phyloP scores from a whole-genome alignment of 1,140 invertebrate species.

The Diprion similis region DNA sequence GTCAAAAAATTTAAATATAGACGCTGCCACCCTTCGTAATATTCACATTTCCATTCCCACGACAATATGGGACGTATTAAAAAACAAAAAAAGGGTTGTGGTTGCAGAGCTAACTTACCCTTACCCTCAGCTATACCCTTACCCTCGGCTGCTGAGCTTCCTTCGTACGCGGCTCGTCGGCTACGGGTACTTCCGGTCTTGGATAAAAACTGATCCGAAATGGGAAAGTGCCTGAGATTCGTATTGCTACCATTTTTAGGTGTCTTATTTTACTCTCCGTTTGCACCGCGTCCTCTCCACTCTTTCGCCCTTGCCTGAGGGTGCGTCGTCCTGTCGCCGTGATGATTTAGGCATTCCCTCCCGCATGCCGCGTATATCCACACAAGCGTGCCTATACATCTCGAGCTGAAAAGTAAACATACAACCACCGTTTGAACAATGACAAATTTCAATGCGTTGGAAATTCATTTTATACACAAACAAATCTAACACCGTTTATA shows the following conservation, averaged over 20 bases:
- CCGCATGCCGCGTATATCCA: no score
- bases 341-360: no score
- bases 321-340: no score
- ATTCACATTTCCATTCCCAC: slow-evolving; percentile 46
- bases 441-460: no score
- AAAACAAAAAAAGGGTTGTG: slow-evolving; percentile 45
- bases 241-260: not conserved
- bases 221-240: slow-evolving; percentile 14
- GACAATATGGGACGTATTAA: slow-evolving; percentile 49
- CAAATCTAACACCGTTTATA: no score
- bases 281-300: no score
- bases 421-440: no score
- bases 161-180: slow-evolving; percentile 26
- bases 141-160: slow-evolving; percentile 14
- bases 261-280: not conserved
- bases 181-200: slow-evolving; percentile 30
- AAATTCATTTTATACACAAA: no score
- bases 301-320: no score
- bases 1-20: slow-evolving; percentile 14
- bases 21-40: slow-evolving; percentile 14
- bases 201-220: slow-evolving; percentile 21
- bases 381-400: no score
- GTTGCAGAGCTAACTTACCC: slow-evolving; percentile 11
- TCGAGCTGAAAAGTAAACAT: no score
- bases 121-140: not conserved